A percentile compares a stretch with the other conserved stretches of the same genome.
Conservation (phyloP, 2,113 vertebrate species). For the Microcebus griseorufus region DNA sequence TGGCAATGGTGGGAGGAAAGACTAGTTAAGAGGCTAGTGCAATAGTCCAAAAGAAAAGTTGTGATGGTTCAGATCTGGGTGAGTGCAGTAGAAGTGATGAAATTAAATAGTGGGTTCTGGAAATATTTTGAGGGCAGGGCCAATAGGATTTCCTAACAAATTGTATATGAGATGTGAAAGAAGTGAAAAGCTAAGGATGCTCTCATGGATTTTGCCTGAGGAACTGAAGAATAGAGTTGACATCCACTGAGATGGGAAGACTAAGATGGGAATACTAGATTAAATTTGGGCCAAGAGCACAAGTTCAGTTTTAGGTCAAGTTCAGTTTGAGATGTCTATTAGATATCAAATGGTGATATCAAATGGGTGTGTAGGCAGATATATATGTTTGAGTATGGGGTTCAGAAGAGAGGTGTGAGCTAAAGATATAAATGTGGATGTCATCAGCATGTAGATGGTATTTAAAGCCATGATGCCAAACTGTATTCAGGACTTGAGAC, state of each 20-base stretch:
- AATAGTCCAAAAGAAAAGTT: background rate
- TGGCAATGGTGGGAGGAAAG: background rate
- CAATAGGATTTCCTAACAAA: background rate
- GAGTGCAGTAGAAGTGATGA: background rate
- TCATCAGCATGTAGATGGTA: background rate
- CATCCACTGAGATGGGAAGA: background rate
- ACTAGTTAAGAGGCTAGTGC: background rate
- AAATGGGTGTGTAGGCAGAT: background rate
- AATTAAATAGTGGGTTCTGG: background rate
- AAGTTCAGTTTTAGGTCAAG: slow-evolving; percentile 2
- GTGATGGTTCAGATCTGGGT: background rate
- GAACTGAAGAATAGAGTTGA: background rate
- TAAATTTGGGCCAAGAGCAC: background rate
- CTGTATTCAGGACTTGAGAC: background rate
- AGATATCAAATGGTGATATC: background rate
- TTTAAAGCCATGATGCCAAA: background rate
- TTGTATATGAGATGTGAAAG: background rate
- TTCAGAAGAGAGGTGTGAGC: background rate
- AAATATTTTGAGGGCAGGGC: background rate
- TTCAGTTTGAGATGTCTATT: background rate
- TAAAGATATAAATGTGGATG: background rate
- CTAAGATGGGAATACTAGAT: background rate
- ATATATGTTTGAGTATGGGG: background rate
- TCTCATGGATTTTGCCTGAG: background rate
- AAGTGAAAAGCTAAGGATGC: background rate